Percentiles rank a stretch among this genome's conserved stretches.
phyloP scores from a whole-genome alignment of 2,888 invertebrate genomes.

The Mythimna impura region DNA sequence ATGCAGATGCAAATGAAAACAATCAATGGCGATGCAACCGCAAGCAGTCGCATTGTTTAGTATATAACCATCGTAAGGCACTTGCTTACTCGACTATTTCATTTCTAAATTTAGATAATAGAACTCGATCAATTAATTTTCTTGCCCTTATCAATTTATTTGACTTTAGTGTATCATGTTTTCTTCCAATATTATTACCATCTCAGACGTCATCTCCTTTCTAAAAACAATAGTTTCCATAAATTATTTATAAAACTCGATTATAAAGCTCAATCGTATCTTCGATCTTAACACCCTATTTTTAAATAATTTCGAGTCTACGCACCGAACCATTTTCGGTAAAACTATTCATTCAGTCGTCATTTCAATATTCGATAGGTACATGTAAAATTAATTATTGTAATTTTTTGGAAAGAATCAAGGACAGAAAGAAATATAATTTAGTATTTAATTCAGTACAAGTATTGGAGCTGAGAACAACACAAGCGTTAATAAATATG shows the following conservation, averaged over 20 bases:
- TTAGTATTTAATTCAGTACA: too few species aligned
- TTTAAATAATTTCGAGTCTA: neutral
- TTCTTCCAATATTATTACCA: neutral
- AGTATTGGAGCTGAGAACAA: neutral
- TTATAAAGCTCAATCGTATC: neutral
- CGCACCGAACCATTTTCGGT: too few species aligned
- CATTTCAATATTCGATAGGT: neutral
- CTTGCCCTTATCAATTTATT: neutral
- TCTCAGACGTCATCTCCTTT: too few species aligned
- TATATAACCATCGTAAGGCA: slow-evolving; percentile 43
- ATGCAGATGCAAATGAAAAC: slow-evolving; percentile 73
- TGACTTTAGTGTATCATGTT: neutral
- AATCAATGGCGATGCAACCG: slow-evolving; percentile 80
- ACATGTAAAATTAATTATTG: neutral
- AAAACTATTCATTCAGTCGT: neutral
- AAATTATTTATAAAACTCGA: neutral
- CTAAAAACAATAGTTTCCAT: neutral
- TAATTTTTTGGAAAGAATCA: neutral
- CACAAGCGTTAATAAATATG: neutral
- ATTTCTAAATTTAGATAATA: slow-evolving; percentile 44
- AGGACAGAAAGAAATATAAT: neutral
- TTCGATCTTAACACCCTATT: too few species aligned
- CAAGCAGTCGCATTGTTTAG: slow-evolving; percentile 71
- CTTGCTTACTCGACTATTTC: slow-evolving; percentile 60
- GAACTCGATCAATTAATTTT: neutral